Base-by-base conservation (phyloP, 2,888 invertebrate genomes). In the Noctua comes region DNA sequence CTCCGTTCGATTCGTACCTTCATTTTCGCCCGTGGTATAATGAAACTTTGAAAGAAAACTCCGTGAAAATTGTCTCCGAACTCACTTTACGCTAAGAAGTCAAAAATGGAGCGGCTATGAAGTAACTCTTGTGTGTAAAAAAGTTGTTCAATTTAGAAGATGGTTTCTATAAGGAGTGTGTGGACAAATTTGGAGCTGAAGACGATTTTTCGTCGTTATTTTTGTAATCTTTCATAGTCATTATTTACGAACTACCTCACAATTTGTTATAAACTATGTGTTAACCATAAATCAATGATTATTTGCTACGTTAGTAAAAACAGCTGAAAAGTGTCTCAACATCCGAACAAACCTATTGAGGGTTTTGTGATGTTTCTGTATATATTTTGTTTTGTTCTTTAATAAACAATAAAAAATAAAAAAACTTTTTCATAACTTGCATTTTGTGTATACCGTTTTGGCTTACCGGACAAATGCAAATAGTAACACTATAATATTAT, bases 21-120 rank as follows among this genome's bases (percentile, higher is more conserved):
- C 93, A 93, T 94, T 92, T 87, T 86, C 84, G 73, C 82, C 80
- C 81, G 86, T 83, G 85, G 88, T 90, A 90, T 92, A 92, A 93
- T 91, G 92, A 92, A 93, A 91, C 88, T 91, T 91, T 69, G 78
- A 76, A 82, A 88, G 88, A 88, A 87, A 88, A 89, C 87, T 87
- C 86, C 73, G 80, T 78, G 82, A 85, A 88, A 89, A 90, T 89
- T 88, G 89, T 87, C 83, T 85, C 74, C 79, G 80, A 91, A 88
- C 84, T 88, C 88, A 84, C 85, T 90, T 88, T 84, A 31, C 31
- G 79, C 78, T 80, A 85, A 85, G 79, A 84, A 87, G 87, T 85
- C 88, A 88, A 88, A 88, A 88, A 87, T 82, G 79, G 76, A 85
- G 80, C 54, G 31, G 82, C 76, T 80, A 88, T 84, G 80, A 87